These are phyloP conservation scores for Mesorhabditis sp. DNA, from an alignment of 2,888 invertebrate species.

Conservation along the genomic window DNA sequence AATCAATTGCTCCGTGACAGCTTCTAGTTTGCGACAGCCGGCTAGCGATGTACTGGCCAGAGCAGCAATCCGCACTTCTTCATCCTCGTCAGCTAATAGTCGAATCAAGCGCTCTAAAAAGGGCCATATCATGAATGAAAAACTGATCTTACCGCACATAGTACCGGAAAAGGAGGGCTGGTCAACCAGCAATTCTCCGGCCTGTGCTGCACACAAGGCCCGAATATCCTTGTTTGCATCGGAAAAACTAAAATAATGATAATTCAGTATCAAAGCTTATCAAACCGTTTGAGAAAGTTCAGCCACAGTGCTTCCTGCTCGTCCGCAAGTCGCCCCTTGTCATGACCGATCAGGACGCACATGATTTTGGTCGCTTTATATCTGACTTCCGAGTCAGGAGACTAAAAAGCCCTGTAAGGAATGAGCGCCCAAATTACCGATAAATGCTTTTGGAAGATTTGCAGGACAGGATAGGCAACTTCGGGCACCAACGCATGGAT, in stretches of 20 bases:
- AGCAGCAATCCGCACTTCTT: constrained; percentile 2
- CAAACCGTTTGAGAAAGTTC: neutral
- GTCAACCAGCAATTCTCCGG: neutral
- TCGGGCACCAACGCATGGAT: too few species aligned
- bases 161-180: neutral
- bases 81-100: constrained; percentile 4
- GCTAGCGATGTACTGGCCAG: neutral
- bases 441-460: neutral
- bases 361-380: constrained; percentile 1
- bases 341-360: neutral
- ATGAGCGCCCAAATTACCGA: neutral
- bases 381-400: neutral
- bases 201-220: neutral
- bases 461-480: neutral
- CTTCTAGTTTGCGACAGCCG: neutral
- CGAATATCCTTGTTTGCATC: neutral
- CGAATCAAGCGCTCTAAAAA: neutral
- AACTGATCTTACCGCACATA: neutral
- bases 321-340: neutral
- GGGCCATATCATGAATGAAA: neutral
- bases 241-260: neutral
- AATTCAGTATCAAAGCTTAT: neutral
- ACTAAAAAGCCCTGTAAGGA: neutral
- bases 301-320: neutral
- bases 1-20: neutral